A percentile compares a stretch with the other conserved stretches of the same genome.
phyloP scores from a whole-genome alignment of 2,888 invertebrate species.

The Halictus ligatus region DNA sequence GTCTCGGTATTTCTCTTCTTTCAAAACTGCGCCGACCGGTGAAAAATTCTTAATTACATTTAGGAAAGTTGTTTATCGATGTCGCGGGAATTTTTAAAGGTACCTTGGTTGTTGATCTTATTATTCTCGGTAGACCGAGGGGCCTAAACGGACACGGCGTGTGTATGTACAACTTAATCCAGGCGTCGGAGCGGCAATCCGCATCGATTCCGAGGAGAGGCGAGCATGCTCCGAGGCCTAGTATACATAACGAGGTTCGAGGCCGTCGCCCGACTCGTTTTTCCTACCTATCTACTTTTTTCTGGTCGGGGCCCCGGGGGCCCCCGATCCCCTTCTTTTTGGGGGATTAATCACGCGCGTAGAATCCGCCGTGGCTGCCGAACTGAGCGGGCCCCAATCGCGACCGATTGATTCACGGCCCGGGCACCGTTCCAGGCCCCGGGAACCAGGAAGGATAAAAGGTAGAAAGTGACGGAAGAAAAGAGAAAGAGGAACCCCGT shows the following conservation, averaged over 20 bases:
- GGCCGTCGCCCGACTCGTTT: not conserved
- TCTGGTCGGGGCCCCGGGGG: not conserved
- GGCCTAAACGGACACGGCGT: not conserved
- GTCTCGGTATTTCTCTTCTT: not conserved
- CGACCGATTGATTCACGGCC: slow-evolving; percentile 55
- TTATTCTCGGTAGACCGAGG: too few relatives aligned
- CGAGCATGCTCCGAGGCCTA: not conserved
- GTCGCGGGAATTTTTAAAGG: too few relatives aligned
- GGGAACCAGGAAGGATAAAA: slow-evolving; percentile 50
- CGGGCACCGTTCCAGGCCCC: not conserved
- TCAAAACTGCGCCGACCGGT: not conserved
- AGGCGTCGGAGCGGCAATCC: not conserved
- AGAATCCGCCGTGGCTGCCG: slow-evolving; percentile 35
- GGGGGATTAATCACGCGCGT: slow-evolving; percentile 45
- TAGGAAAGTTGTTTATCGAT: too few relatives aligned
- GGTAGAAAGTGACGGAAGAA: slow-evolving; percentile 27
- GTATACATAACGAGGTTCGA: slow-evolving; percentile 37
- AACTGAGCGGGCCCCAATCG: slow-evolving; percentile 35
- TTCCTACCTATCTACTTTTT: slow-evolving; percentile 26
- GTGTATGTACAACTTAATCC: slow-evolving; percentile 8
- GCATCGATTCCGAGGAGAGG: not conserved
- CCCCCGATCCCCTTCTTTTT: slow-evolving; percentile 19
- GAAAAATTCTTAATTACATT: too few relatives aligned
- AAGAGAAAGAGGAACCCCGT: not conserved
- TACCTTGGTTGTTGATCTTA: too few relatives aligned